These are phyloP conservation scores for Brachionus paranguensis DNA, from an alignment of 1,140 invertebrate species.

Conservation along the genomic window DNA sequence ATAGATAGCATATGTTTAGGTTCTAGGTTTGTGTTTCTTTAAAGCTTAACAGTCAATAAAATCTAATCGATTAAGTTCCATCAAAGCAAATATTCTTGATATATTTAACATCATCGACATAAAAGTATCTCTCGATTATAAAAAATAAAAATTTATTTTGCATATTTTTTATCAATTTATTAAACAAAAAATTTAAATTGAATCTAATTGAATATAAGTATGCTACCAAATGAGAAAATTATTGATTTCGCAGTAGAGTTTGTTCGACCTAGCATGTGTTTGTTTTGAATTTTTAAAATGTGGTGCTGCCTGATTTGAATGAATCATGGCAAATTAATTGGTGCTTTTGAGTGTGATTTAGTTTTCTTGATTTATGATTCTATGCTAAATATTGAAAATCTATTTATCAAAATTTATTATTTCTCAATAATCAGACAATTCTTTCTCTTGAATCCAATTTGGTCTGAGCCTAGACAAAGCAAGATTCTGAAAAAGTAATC, in stretches of 20 bases:
- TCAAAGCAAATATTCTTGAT: not conserved
- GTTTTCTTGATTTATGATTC: not conserved
- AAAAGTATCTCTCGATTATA: not conserved
- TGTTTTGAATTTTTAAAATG: not conserved
- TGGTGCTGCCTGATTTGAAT: not conserved
- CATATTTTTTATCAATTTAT: not conserved
- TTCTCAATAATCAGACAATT: not conserved
- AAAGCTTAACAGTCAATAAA: constrained; percentile 22
- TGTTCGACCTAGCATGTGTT: not conserved
- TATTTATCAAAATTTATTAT: not conserved
- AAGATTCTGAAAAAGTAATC: not conserved
- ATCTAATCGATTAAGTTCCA: constrained; percentile 1
- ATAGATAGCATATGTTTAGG: constrained; percentile 20
- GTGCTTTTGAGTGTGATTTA: not conserved
- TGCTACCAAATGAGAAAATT: not conserved
- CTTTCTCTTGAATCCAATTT: not conserved
- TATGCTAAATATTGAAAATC: not conserved
- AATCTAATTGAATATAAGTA: not conserved
- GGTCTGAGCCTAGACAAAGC: not conserved
- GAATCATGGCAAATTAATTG: not conserved
- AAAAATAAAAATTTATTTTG: not conserved
- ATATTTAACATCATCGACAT: not conserved
- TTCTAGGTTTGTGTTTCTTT: not conserved
- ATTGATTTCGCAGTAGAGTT: not conserved
- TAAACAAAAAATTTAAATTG: not conserved